Base-by-base conservation (phyloP, 2,113 vertebrate species). In the Laterallus jamaicensis region DNA sequence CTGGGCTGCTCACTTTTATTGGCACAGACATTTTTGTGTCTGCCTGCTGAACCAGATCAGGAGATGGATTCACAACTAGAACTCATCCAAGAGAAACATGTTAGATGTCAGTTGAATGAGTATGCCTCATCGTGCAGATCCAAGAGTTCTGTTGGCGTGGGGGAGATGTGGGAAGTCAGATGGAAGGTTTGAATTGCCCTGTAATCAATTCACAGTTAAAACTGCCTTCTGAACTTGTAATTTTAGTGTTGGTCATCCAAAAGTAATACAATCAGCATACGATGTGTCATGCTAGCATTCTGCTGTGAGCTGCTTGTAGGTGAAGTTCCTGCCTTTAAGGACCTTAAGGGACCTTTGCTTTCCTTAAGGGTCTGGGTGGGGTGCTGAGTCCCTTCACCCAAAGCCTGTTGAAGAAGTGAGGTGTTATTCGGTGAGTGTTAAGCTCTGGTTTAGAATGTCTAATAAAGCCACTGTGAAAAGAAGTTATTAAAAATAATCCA, bases 401-500 rank as follows among this genome's bases (percentile, higher is more conserved):
- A 82, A 88, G 55, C 39, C 74, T 39, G 25, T 25, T 78, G 92
- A 86, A 75, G 74, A 35, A 71, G 35, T 20, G 60, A 90, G 16
- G 35, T 77, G 40, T 84, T 82, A 78, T 81, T 87, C 42, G 74
- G 49, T 79, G 90, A 90, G 37, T 35, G 12, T 19, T 52, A 35
- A 83, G 58, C 40, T 85, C 55, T 87, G 64, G 76, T 85, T 74
- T 79, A 92, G 59, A 95, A 50, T 63, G 74, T 42, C 24, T 70
- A 82, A 90, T 44, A 94, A 82, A 86, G 21, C 66, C 17, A 47
- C 78, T 39, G 28, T 83, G 60, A 93, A 94, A 94, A 94, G 37
- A 83, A 44, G 52, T 77, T 95, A 93, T 70, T 93, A 92, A 96
- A 95, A 96, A 64, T 86, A 92, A 95, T 90, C 77, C 32, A 4